phyloP scores from a whole-genome alignment of 2,888 invertebrate species.

The Drosophila macrospina region DNA sequence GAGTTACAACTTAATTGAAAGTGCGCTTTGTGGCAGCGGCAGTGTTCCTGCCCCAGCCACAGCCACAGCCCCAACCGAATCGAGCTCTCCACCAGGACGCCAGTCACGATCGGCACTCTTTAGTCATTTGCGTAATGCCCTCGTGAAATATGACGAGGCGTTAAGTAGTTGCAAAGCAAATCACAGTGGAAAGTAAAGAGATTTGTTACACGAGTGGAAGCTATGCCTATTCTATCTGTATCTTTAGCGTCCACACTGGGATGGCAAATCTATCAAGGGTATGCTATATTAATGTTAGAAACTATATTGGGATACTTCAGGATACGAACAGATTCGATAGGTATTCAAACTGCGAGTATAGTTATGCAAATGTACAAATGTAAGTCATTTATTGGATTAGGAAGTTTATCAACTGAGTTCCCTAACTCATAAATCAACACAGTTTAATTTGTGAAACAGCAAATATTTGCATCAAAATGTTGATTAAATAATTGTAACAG shows the following conservation, averaged over 20 bases:
- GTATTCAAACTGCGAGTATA: too few relatives aligned
- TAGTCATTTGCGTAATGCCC: conserved; percentile 70
- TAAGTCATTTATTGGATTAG: too few relatives aligned
- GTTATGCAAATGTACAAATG: too few relatives aligned
- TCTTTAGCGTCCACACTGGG: not conserved
- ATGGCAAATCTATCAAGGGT: not conserved
- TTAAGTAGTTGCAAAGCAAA: conserved; percentile 79
- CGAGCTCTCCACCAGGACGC: conserved; percentile 29
- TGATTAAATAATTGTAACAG: too few relatives aligned
- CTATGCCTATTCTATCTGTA: not conserved
- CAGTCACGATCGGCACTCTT: conserved; percentile 78
- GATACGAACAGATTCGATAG: too few relatives aligned
- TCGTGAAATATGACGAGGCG: conserved; percentile 82
- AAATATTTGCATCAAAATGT: too few relatives aligned
- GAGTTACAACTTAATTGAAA: conserved; percentile 84
- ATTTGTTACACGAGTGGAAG: conserved; percentile 1
- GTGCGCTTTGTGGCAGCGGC: conserved; percentile 51
- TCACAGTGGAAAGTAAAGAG: conserved; percentile 43
- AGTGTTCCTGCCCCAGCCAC: conserved; percentile 15
- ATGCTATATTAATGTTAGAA: not conserved
- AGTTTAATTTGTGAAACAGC: too few relatives aligned
- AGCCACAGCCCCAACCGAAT: too few relatives aligned
- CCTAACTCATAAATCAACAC: too few relatives aligned
- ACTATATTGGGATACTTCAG: not conserved
- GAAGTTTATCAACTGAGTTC: too few relatives aligned